phyloP scores from a whole-genome alignment of 2,113 vertebrate species.

The Etia nguti region DNA sequence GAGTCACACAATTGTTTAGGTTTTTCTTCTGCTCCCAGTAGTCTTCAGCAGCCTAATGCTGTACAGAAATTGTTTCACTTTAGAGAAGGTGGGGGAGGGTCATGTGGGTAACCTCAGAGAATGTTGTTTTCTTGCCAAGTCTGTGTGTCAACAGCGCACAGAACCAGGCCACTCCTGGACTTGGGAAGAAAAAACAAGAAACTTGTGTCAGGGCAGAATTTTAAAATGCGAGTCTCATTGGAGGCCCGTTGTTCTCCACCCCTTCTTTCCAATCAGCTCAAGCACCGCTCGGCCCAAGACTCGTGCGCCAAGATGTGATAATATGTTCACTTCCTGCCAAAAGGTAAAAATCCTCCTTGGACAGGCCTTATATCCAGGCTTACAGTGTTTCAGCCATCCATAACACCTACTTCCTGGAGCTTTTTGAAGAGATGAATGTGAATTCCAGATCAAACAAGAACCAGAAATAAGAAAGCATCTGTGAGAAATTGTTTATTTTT shows the following conservation, averaged over 20 bases:
- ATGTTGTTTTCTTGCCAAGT: neutral
- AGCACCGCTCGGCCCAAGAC: neutral
- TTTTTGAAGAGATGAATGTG: slow-evolving; percentile 6
- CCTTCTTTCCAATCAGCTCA: neutral
- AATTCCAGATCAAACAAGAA: slow-evolving; percentile 39
- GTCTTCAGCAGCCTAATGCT: neutral
- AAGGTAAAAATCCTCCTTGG: slow-evolving; percentile 17
- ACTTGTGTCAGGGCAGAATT: neutral
- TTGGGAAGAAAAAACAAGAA: neutral
- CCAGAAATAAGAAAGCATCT: slow-evolving; percentile 14
- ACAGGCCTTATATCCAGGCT: slow-evolving; percentile 19
- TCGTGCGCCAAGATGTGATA: neutral
- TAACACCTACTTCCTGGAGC: slow-evolving; percentile 14
- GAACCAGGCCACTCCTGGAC: neutral
- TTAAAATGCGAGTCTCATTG: neutral
- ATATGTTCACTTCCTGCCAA: slow-evolving; percentile 6
- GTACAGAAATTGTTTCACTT: neutral
- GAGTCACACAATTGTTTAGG: neutral
- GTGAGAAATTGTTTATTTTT: neutral
- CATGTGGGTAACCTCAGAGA: neutral
- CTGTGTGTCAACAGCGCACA: neutral
- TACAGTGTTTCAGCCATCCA: slow-evolving; percentile 5
- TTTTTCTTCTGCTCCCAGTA: neutral
- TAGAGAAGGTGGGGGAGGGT: neutral
- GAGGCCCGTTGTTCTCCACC: neutral